Percentiles rank a stretch among this genome's conserved stretches.
These are phyloP conservation scores for Fringilla coelebs DNA, from an alignment of 2,797 vertebrate species.

Conservation along the genomic window DNA sequence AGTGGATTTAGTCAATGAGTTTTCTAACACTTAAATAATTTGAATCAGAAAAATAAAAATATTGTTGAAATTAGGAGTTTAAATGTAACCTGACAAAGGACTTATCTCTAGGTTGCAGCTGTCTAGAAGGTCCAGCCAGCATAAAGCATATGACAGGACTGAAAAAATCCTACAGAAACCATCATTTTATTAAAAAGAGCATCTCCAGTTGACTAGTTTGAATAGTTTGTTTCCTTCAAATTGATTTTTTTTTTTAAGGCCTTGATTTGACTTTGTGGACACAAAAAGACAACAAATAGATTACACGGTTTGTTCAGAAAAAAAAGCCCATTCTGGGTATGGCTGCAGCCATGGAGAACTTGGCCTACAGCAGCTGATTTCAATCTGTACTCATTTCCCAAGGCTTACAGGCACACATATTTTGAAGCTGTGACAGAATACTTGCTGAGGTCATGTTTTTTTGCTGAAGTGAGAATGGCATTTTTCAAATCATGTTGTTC, in stretches of 20 bases:
- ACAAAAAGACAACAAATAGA: not conserved
- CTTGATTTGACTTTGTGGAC: not conserved
- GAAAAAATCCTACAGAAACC: not conserved
- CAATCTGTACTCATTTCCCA: constrained; percentile 3
- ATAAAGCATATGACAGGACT: not conserved
- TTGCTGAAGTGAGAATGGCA: not conserved
- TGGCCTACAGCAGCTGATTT: not conserved
- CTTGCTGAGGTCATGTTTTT: constrained; percentile 6
- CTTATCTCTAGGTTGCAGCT: constrained; percentile 39
- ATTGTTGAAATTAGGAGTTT: not conserved
- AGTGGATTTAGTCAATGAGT: not conserved
- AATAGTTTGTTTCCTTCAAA: not conserved
- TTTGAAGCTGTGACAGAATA: not conserved
- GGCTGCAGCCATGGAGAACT: not conserved
- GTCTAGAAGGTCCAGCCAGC: not conserved
- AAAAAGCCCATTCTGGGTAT: not conserved
- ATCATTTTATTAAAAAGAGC: not conserved
- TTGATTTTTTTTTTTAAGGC: not conserved
- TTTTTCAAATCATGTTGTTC: constrained; percentile 1
- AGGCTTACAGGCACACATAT: not conserved
- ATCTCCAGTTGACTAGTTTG: not conserved
- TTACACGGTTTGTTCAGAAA: not conserved
- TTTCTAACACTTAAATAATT: not conserved
- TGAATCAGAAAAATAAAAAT: not conserved
- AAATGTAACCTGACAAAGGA: not conserved